Evolutionary conservation across 2,888 invertebrate genomes (phyloP), one percentile per base, ranked within the genome.

Genomic region (Leptinotarsa peninsularis): DNA sequence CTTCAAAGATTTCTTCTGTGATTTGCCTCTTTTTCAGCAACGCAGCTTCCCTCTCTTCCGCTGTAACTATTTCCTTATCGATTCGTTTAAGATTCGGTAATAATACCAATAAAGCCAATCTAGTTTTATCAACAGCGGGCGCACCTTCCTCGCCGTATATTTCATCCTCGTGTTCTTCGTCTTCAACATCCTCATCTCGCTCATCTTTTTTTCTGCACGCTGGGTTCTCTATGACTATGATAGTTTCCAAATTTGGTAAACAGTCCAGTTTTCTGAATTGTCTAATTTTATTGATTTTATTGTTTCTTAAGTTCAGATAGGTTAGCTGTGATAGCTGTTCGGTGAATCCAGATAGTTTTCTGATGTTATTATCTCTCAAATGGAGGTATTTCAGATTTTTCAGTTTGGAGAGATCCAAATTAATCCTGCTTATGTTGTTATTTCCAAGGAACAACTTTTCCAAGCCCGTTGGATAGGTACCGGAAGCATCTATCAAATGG

Each of bases 381-480:
- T 96, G 95, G 17, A 96, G 87, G 21, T 93, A 91, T 76, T 91
- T 90, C 75, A 96, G 86, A 81, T 92, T 91, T 0, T 85, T 84
- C 80, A 94, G 88, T 58, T 86, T 88, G 18, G 91, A 90, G n/a
- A 95, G 81, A 4, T 92, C 92, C 58, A 90, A 76, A 33, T 81
- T 80, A 7, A 85, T 79, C 17, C 76, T 82, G 7, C 72, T 78
- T 33, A 85, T 85, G 71, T 83, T 82, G 70, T 85, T 85, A 52
- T 79, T 77, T 1, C 82, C 85, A 74, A 96, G 87, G 86, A 95
- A 96, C 1, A 97, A 88, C 80, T 93, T 93, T 81, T 93, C 93
- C 78, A 96, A 79, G 49, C 86, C 88, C 0, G 89, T 87, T 66
- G 91, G 92, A 76, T 90, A 87, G 1, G 89, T 83, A 67, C 90